Base-by-base conservation (phyloP, 2,888 invertebrate genomes). In the Andrena minutula region DNA sequence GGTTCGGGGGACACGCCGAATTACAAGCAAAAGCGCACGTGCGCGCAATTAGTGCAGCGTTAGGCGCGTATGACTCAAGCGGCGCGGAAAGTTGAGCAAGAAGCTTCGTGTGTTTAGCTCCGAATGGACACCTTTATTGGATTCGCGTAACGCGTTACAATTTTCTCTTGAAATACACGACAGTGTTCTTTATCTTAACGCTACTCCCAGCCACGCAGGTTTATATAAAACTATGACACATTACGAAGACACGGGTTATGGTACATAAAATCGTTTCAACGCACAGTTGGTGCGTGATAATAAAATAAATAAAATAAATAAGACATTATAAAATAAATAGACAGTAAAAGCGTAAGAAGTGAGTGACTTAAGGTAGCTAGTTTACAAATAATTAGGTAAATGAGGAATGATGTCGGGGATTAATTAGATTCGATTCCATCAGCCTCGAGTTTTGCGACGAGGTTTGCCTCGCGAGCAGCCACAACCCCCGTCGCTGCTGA, bases 401-500 rank as follows among this genome's bases (percentile, higher is more conserved):
- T 35, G n/a, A 68, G 2, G 56, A 41, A 12, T 1, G 2, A 3
- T 10, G n/a, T 16, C 41, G 16, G 16, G 12, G 8, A 20, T 10
- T 28, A 20, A 47, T 4, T 7, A 49, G 2, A 0, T 32, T 41
- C 23, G 10, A 49, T n/a, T 28, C 28, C 12, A 32, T 79, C 51
- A 82, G 16, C 6, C 1, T 26, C 28, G 75, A 2, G 30, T 2
- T 69, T 49, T 75, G 16, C 51, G 60, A 35, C 56, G 47, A 0
- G 53, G 3, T n/a, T 68, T 72, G 20, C 60, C 4, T 23, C 6
- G 49, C 74, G 84, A 83, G 2, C 72, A 84, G 64, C 85, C 88
- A 20, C 88, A 86, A 65, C 83, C 79, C 58, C 82, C 83, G 56
- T 82, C 85, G 76, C 75, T 83, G 72, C 65, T 23, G 28, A 4